Conservation (phyloP, 2,797 vertebrate genomes). For the Neolamprologus multifasciatus region DNA sequence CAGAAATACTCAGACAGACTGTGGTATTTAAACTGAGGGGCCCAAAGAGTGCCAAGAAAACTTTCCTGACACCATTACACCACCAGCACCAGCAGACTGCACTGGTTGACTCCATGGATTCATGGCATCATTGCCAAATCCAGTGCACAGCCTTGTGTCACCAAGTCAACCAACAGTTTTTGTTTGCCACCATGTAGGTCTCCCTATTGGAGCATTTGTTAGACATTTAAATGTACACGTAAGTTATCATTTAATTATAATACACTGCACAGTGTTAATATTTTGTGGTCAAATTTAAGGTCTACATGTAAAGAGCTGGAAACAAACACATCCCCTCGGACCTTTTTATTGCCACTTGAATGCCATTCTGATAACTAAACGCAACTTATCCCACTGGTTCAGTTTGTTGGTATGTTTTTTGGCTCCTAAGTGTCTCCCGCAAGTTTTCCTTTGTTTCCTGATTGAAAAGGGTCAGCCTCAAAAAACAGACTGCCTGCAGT, state of each 20-base stretch:
- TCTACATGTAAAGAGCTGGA: neutral
- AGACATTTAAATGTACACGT: neutral
- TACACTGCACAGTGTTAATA: neutral
- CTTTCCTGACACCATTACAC: neutral
- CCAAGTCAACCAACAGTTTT: neutral
- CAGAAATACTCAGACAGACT: neutral
- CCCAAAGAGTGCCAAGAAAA: neutral
- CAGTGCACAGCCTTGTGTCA: neutral
- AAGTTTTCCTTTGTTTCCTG: neutral
- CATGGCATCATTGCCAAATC: neutral
- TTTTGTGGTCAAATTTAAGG: neutral
- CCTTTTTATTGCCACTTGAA: neutral
- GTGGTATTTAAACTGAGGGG: neutral
- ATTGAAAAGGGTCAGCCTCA: neutral
- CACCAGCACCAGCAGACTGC: neutral
- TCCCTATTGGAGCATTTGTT: neutral
- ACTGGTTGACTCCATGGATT: neutral
- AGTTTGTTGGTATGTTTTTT: neutral
- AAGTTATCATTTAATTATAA: neutral
- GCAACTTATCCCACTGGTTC: neutral
- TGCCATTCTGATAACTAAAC: neutral
- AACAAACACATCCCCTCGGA: neutral
- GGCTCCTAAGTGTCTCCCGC: neutral
- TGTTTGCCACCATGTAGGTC: neutral
- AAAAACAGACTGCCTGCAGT: neutral